Base-by-base conservation (phyloP, 2,797 vertebrate species). In the Eurystomus glaucurus region DNA sequence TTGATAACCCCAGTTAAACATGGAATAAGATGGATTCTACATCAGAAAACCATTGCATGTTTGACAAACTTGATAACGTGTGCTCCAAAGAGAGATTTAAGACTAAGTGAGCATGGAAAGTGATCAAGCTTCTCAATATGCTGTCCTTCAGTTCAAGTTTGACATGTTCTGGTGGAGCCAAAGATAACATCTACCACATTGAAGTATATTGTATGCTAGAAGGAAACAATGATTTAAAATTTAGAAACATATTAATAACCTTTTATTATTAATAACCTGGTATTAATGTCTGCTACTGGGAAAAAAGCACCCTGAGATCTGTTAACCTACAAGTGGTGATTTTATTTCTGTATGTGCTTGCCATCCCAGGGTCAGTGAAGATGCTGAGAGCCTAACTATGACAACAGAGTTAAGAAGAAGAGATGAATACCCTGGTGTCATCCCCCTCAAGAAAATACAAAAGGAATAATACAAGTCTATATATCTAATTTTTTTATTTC, bases 31-130 rank as follows among this genome's bases (percentile, higher is more conserved):
- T 70, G 41, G 41, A 68, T 85, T 88, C 51, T 68, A 85, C 75
- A 90, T 95, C 80, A 97, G 54, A 96, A 96, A 94, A 35, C 43
- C 15, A 68, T 46, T 86, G 52, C 46, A 41, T 92, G 43, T 85
- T 97, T 97, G 95, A 94, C 85, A 25, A 23, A 65, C 96, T 95
- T 97, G 84, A 97, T 89, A 97, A 64, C 21, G 23, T n/a, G 33
- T 82, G 41, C 11, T 71, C n/a, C 48, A 70, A 76, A 80, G 90
- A 88, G 77, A 65, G 28, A 37, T 8, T 43, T 91, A 89, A 93
- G 76, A 85, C 87, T 97, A 97, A 97, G 26, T 95, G 88, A 97
- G 39, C 58, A 69, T 79, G 21, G 58, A 78, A 89, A 90, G 37
- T 74, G 76, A 96, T 87, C 60, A 87, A 91, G 51, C 28, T 87